Evolutionary conservation across 2,113 vertebrate species (phyloP).

Genomic region (Microtus ochrogaster): DNA sequence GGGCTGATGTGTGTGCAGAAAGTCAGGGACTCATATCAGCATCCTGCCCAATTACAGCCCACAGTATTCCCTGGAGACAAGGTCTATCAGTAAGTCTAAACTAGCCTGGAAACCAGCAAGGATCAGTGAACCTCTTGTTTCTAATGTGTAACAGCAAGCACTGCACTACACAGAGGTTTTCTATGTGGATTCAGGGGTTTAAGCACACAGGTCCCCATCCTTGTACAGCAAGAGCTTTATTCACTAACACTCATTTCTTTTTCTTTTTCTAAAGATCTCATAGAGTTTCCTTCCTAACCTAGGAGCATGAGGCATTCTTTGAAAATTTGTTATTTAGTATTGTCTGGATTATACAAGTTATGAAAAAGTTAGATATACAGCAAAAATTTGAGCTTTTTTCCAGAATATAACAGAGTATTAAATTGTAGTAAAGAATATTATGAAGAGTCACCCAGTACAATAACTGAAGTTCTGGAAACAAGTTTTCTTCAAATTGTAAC

Average conservation of each 20-base stretch:
- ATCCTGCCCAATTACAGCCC: not conserved
- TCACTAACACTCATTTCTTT: not conserved
- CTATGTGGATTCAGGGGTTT: not conserved
- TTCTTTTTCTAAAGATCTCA: not conserved
- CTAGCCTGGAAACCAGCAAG: not conserved
- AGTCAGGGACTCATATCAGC: not conserved
- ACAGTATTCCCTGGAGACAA: not conserved
- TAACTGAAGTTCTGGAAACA: not conserved
- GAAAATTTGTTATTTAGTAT: not conserved
- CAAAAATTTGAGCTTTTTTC: not conserved
- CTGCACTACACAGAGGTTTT: not conserved
- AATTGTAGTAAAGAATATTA: not conserved
- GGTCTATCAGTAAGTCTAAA: not conserved
- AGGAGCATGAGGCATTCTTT: not conserved
- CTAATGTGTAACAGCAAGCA: not conserved
- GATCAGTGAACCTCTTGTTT: not conserved
- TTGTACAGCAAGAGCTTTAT: not conserved
- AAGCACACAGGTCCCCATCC: not conserved
- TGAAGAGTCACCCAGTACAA: not conserved
- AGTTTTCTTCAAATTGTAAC: slow-evolving; percentile 6
- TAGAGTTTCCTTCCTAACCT: not conserved
- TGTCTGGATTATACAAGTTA: not conserved
- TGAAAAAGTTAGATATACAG: slow-evolving; percentile 12
- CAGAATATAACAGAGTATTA: not conserved
- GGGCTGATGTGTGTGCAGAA: not conserved